These are phyloP conservation scores for Frankliniella fusca DNA, from an alignment of 2,888 invertebrate genomes.

Conservation along the genomic window DNA sequence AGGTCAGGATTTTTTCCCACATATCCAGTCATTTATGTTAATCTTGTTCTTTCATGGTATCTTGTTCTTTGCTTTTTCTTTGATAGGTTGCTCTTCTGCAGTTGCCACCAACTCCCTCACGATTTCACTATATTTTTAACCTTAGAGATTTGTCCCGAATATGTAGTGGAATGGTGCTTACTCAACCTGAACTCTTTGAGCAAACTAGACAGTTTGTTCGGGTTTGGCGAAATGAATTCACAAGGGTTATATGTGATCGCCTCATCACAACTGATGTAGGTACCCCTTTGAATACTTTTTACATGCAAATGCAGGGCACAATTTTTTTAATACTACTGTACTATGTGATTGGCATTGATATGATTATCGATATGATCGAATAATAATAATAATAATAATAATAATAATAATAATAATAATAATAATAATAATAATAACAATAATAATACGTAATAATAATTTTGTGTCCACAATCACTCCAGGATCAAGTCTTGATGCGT, in stretches of 20 bases:
- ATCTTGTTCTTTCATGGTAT: not conserved
- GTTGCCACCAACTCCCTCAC: slow-evolving; percentile 84
- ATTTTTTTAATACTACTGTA: no score
- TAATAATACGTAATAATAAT: no score
- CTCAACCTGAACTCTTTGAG: slow-evolving; percentile 65
- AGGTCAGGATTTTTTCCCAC: slow-evolving; percentile 47
- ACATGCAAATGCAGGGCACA: no score
- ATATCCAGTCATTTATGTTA: not conserved
- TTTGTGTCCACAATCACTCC: slow-evolving; percentile 29
- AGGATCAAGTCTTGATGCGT: slow-evolving; percentile 65
- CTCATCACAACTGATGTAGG: slow-evolving; percentile 63
- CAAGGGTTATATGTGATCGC: slow-evolving; percentile 80
- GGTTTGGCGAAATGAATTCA: slow-evolving; percentile 89
- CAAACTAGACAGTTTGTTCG: slow-evolving; percentile 68
- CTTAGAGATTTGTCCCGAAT: slow-evolving; percentile 84
- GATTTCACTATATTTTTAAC: slow-evolving; percentile 94
- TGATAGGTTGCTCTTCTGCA: slow-evolving; percentile 65
- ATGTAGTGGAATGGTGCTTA: slow-evolving; percentile 73
- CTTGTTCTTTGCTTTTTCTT: slow-evolving; percentile 15
- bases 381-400: no score
- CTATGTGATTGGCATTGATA: no score
- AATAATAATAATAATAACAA: no score
- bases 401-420: no score
- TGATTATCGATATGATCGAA: no score
- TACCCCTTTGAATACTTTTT: slow-evolving; percentile 24